A percentile compares a stretch with the other conserved stretches of the same genome.
Conservation (phyloP, 2,888 invertebrate genomes). For the Adineta ricciae region DNA sequence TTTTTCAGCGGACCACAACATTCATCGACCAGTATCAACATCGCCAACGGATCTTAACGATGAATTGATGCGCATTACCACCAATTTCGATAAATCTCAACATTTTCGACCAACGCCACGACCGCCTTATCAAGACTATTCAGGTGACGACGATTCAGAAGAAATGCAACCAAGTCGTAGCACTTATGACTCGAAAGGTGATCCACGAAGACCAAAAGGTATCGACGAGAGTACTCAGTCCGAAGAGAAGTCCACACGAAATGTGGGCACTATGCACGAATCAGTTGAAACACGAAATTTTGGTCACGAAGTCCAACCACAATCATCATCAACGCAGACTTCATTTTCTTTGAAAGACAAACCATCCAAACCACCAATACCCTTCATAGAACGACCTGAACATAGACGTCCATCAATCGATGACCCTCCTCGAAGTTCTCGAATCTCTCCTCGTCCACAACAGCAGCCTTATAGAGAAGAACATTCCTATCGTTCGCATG, state of each 20-base stretch:
- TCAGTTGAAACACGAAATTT: not conserved
- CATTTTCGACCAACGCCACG: not conserved
- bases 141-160: not conserved
- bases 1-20: not conserved
- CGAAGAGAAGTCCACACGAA: not conserved
- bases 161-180: not conserved
- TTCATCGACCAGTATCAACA: not conserved
- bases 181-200: not conserved
- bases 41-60: not conserved
- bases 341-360: not conserved
- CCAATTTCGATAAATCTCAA: not conserved
- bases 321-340: not conserved
- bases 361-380: not conserved
- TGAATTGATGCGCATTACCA: not conserved
- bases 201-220: not conserved
- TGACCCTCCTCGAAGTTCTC: not conserved
- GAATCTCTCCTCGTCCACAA: not conserved
- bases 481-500: not conserved
- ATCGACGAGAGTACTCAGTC: not conserved
- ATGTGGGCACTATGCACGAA: not conserved
- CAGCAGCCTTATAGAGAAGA: not conserved
- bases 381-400: not conserved
- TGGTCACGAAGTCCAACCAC: not conserved
- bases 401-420: not conserved
- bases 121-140: not conserved